These are phyloP conservation scores for Aeoliscus strigatus DNA, from an alignment of 2,797 vertebrate genomes.

Conservation along the genomic window DNA sequence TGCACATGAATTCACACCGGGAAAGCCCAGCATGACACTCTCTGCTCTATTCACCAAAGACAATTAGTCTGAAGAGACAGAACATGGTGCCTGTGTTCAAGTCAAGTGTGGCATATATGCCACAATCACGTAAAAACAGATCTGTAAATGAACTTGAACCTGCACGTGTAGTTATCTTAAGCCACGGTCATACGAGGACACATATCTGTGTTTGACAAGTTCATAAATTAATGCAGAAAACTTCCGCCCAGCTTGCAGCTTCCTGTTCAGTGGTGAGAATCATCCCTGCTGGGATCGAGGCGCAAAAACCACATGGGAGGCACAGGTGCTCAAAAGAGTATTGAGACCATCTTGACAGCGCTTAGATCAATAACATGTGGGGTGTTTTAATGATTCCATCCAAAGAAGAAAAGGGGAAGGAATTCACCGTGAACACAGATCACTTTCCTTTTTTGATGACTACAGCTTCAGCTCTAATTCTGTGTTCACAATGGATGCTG, in stretches of 20 bases:
- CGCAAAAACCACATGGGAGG: conserved; percentile 37
- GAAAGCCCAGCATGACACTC: conserved; percentile 32
- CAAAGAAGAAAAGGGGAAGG: conserved; percentile 12
- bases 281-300: conserved; percentile 47
- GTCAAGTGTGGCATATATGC: not conserved
- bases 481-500: no score
- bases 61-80: conserved; percentile 9
- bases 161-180: not conserved
- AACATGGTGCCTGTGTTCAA: conserved; percentile 11
- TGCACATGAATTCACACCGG: conserved; percentile 41
- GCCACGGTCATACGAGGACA: conserved; percentile 3
- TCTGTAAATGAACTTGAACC: no score
- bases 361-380: conserved; percentile 26
- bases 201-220: conserved; percentile 20
- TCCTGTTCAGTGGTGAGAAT: conserved; percentile 18
- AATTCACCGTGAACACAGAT: conserved; percentile 14
- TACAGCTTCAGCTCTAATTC: no score
- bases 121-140: no score
- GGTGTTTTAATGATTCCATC: conserved; percentile 21
- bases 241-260: conserved; percentile 15
- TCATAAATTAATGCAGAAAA: conserved; percentile 39
- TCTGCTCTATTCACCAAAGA: conserved; percentile 12
- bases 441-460: no score
- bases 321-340: conserved; percentile 50
- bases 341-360: conserved; percentile 29